phyloP scores from a whole-genome alignment of 1,140 invertebrate species.

The Tetraneura akinire region DNA sequence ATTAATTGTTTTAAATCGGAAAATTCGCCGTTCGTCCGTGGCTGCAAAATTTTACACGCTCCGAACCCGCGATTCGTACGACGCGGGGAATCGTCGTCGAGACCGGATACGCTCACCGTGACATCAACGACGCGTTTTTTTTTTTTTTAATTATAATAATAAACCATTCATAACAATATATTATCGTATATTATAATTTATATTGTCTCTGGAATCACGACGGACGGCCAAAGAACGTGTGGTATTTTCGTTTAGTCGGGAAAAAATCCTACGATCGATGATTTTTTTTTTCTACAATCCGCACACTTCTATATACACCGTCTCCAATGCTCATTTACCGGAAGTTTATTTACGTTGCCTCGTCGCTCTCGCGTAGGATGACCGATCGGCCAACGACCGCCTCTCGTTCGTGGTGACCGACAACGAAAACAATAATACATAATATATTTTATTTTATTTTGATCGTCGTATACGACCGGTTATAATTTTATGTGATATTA shows the following conservation, averaged over 20 bases:
- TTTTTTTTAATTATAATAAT: conserved; percentile 26
- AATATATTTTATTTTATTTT: neutral
- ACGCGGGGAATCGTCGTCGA: neutral
- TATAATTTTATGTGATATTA: no score
- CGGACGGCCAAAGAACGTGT: no score
- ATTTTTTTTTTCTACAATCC: no score
- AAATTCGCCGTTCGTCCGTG: neutral
- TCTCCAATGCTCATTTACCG: neutral
- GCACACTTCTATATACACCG: no score
- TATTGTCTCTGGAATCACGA: no score
- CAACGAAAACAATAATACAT: neutral
- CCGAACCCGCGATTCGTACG: neutral
- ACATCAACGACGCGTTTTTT: conserved; percentile 25
- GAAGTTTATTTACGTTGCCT: neutral
- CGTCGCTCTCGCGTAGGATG: neutral
- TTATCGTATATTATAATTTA: no score
- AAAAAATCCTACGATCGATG: neutral
- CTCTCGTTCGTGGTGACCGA: neutral
- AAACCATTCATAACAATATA: neutral
- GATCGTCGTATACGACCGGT: neutral
- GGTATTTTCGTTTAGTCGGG: no score
- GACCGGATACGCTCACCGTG: neutral
- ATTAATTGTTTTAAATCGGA: neutral
- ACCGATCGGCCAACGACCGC: conserved; percentile 6
- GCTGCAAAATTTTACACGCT: conserved; percentile 24